A percentile compares a stretch with the other conserved stretches of the same genome.
Evolutionary conservation across 35 echinoderm and acorn worm species (phyloP).

Genomic region (Stichopus chloronotus): DNA sequence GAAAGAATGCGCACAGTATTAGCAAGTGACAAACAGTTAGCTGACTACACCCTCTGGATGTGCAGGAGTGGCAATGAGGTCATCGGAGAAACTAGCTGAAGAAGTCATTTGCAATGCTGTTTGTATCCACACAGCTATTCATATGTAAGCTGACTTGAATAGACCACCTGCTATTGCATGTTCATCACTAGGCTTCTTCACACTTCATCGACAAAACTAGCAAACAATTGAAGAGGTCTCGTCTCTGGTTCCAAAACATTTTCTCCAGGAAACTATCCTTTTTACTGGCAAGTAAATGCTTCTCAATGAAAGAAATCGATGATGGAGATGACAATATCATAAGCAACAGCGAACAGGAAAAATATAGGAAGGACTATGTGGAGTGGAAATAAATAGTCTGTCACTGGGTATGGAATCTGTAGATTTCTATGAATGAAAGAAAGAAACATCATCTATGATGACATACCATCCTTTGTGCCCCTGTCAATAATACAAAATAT

Average conservation of each 20-base stretch:
- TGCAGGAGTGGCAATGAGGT: background rate
- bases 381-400: conserved; percentile 62
- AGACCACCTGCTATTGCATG: too few species aligned
- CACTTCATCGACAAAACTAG: background rate
- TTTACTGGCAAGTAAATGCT: background rate
- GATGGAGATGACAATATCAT: conserved; percentile 71
- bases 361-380: conserved; percentile 72
- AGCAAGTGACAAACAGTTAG: too few species aligned
- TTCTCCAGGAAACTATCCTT: background rate
- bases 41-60: background rate
- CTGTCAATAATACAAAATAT: too few species aligned
- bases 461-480: background rate
- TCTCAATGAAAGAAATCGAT: conserved; percentile 61
- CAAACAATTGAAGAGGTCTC: background rate
- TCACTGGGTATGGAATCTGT: conserved; percentile 74
- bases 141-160: background rate
- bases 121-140: background rate
- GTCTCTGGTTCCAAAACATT: background rate
- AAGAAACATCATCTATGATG: background rate
- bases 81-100: too few species aligned
- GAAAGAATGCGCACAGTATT: too few species aligned
- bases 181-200: background rate
- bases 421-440: conserved; percentile 59
- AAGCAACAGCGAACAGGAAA: conserved; percentile 83
- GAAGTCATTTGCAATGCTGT: too few species aligned